Conservation (phyloP, 2,797 vertebrate species). For the Gallinago solitaria region DNA sequence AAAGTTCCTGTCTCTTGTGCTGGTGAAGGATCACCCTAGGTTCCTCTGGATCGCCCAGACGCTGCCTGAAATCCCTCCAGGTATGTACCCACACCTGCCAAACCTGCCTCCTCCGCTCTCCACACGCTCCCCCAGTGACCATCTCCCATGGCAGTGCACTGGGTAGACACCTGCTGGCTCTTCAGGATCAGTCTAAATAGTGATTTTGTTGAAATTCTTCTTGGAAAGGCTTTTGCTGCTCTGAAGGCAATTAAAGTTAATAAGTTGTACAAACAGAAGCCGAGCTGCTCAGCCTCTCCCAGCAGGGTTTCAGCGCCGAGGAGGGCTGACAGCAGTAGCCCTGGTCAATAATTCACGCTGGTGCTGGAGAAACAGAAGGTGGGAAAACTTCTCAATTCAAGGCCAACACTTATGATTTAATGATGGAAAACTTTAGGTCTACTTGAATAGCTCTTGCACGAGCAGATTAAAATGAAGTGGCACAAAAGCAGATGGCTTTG, state of each 20-base stretch:
- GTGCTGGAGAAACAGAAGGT: constrained; percentile 21
- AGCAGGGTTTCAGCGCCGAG: background rate
- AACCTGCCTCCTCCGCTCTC: background rate
- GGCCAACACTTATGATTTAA: constrained; percentile 2
- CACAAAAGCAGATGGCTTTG: constrained; percentile 13
- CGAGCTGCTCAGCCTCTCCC: background rate
- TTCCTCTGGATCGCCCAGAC: background rate
- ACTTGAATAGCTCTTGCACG: background rate
- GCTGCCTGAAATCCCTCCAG: background rate
- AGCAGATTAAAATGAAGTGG: background rate
- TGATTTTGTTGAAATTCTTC: background rate
- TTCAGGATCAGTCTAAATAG: background rate
- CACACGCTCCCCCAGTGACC: rapidly evolving
- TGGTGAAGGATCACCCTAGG: background rate
- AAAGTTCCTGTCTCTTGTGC: background rate
- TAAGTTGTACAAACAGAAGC: background rate
- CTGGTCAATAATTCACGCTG: background rate
- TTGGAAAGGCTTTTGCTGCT: background rate
- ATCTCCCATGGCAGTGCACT: rapidly evolving
- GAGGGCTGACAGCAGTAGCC: background rate
- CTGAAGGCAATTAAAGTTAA: constrained; percentile 1
- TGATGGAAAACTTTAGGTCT: constrained; percentile 19
- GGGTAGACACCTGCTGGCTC: background rate
- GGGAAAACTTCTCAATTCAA: background rate
- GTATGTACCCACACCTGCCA: background rate